phyloP scores from a whole-genome alignment of 2,888 invertebrate species.

The Arenicola marina region DNA sequence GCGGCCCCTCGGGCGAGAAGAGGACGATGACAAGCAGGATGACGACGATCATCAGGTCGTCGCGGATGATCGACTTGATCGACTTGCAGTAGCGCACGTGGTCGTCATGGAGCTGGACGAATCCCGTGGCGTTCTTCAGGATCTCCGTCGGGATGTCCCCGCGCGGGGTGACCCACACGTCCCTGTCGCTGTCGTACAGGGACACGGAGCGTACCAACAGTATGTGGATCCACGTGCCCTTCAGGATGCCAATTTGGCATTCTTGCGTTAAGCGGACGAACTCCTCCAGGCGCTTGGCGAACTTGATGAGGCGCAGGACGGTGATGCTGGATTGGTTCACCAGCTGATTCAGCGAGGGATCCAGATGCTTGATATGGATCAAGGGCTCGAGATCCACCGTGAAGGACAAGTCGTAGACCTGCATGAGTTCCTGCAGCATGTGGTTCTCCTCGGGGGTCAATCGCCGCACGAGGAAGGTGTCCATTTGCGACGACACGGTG shows the following conservation, averaged over 20 bases:
- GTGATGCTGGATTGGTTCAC: conserved; percentile 76
- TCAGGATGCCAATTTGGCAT: conserved; percentile 85
- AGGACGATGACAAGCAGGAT: conserved; percentile 88
- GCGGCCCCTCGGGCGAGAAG: conserved; percentile 81
- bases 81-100: conserved; percentile 55
- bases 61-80: conserved; percentile 65
- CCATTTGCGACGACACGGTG: conserved; percentile 3
- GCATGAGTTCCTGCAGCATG: conserved; percentile 27
- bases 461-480: conserved; percentile 14
- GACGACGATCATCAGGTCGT: conserved; percentile 86
- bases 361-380: conserved; percentile 36
- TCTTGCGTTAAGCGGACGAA: conserved; percentile 94
- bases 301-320: conserved; percentile 75
- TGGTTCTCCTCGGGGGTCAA: conserved; percentile 24
- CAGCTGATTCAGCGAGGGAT: conserved; percentile 66
- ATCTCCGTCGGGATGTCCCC: conserved; percentile 84
- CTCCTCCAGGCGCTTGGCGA: conserved; percentile 69
- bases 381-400: conserved; percentile 38
- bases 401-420: conserved; percentile 38
- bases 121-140: conserved; percentile 80
- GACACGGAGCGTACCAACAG: conserved; percentile 89
- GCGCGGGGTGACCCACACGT: conserved; percentile 77
- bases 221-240: conserved; percentile 67
- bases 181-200: conserved; percentile 85
- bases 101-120: conserved; percentile 49